Base-by-base conservation (phyloP, 2,797 vertebrate species). In the Betta splendens region DNA sequence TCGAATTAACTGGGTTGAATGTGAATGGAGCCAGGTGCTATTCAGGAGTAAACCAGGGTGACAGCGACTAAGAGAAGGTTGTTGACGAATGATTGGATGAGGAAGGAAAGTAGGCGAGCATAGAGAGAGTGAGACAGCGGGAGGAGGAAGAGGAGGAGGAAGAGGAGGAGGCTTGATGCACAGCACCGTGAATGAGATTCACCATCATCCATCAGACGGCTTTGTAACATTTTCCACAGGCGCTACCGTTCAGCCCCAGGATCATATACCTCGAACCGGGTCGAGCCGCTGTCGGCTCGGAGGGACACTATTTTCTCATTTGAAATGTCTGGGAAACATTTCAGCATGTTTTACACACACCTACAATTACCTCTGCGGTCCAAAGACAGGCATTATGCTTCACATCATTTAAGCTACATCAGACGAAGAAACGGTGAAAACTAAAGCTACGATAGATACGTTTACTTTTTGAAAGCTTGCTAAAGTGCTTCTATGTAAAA, bases 341-440 rank as follows among this genome's bases (percentile, higher is more conserved):
- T 88, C 75, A 49, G 85, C 84, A 89, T 84, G 81, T 89, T 89
- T 86, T 87, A 86, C 79, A 77, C 50, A 82, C 69, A 75, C 86
- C 87, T 85, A 87, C 83, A 84, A 90, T 86, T 90, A 90, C 88
- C 89, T 90, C 89, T 72, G 87, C 76, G 79, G 89, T 89, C 89
- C 89, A 89, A 89, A 88, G 87, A 89, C 84, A 83, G 86, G 83
- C 87, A 88, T 85, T 87, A 77, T 83, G 85, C 83, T 81, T 83
- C 80, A 70, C 78, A 75, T 87, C 68, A 83, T 80, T 85, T 84
- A 86, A 85, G 85, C 85, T 87, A 75, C 81, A 81, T 84, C 76
- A 75, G 58, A 82, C 60, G 63, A 76, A 77, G 74, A 82, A 85
- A 81, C 72, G 59, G 79, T 80, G 67, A 77, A 77, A 83, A 70